Evolutionary conservation across 2,888 invertebrate species (phyloP).

Genomic region (Holacanthella duospinosa): DNA sequence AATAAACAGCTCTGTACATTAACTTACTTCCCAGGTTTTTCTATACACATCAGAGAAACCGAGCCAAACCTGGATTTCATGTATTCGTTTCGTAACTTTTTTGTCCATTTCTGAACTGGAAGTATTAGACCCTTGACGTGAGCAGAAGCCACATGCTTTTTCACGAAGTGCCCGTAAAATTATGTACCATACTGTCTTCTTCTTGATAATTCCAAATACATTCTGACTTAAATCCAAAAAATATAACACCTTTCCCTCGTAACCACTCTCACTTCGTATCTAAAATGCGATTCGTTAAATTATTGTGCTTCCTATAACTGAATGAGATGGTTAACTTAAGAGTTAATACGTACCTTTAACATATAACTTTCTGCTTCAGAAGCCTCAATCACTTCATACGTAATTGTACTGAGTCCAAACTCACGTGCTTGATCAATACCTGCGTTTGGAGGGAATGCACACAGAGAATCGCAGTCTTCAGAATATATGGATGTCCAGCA

Average conservation of each 20-base stretch:
- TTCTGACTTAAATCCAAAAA: slow-evolving; percentile 41
- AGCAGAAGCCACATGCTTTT: slow-evolving; percentile 28
- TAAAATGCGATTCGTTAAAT: slow-evolving; percentile 16
- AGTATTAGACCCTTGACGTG: slow-evolving; percentile 3
- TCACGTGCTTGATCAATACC: slow-evolving; percentile 26
- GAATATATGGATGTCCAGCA: slow-evolving; percentile 28
- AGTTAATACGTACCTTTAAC: slow-evolving; percentile 26
- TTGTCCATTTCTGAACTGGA: slow-evolving; percentile 25
- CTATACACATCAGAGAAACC: slow-evolving; percentile 34
- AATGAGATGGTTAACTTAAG: neutral
- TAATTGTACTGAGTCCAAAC: slow-evolving; percentile 35
- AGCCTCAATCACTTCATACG: slow-evolving; percentile 39
- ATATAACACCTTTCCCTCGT: slow-evolving; percentile 44
- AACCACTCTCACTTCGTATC: slow-evolving; percentile 40
- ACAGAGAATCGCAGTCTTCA: slow-evolving; percentile 16
- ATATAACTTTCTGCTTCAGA: slow-evolving; percentile 39
- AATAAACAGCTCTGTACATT: neutral
- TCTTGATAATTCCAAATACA: slow-evolving; percentile 44
- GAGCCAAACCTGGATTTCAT: slow-evolving; percentile 42
- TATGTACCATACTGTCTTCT: slow-evolving; percentile 45
- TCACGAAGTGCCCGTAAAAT: slow-evolving; percentile 38
- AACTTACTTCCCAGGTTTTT: slow-evolving; percentile 31
- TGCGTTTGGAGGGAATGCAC: slow-evolving; percentile 21
- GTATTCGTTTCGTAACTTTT: slow-evolving; percentile 39
- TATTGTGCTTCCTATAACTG: slow-evolving; percentile 3